phyloP scores from a whole-genome alignment of 53 echinoderm and acorn worm species.

The Zoroaster sp. region DNA sequence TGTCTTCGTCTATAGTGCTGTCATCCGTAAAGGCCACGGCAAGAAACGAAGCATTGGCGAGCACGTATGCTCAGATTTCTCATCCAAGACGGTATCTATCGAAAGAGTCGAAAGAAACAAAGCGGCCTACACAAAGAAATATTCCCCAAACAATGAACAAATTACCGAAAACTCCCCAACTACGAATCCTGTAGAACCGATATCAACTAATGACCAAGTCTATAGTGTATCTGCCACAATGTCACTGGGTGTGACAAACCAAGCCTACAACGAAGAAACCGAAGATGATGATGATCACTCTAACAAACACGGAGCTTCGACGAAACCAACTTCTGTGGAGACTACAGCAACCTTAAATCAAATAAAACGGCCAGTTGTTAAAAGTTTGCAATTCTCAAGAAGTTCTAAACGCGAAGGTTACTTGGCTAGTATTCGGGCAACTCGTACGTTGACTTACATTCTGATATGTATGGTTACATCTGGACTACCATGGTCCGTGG shows the following conservation, averaged over 20 bases:
- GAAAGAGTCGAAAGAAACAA: neutral
- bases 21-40: neutral
- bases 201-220: neutral
- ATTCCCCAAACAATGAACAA: neutral
- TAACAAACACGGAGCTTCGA: too few relatives aligned
- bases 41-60: neutral
- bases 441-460: slow-evolving; percentile 38
- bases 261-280: neutral
- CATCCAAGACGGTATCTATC: neutral
- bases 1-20: slow-evolving; percentile 33
- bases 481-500: slow-evolving; percentile 37
- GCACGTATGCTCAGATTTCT: neutral
- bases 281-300: neutral
- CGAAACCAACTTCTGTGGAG: too few relatives aligned
- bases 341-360: neutral
- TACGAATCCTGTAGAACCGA: neutral
- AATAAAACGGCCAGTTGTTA: neutral
- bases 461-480: slow-evolving; percentile 14
- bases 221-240: neutral
- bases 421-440: slow-evolving; percentile 19
- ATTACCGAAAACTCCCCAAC: neutral
- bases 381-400: neutral
- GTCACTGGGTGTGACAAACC: neutral
- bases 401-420: neutral
- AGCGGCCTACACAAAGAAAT: neutral